Percentiles rank a stretch among this genome's conserved stretches.
Conservation (phyloP, 2,888 invertebrate species). For the Parelbella ahira region DNA sequence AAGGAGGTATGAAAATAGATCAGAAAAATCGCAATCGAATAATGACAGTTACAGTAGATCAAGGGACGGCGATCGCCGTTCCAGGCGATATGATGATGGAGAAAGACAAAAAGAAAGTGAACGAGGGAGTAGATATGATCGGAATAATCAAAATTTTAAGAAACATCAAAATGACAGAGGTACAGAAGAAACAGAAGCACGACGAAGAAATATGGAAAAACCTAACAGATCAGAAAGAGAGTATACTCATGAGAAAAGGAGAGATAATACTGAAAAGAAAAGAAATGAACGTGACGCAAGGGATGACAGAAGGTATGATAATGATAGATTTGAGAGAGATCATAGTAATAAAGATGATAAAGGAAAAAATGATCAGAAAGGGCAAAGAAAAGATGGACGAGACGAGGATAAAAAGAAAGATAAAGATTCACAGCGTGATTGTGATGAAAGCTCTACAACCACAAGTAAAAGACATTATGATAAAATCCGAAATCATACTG, state of each 20-base stretch:
- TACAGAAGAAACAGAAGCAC: slow-evolving; percentile 2
- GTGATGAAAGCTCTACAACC: slow-evolving; percentile 11
- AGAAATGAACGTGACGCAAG: slow-evolving; percentile 13
- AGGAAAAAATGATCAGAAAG: background rate
- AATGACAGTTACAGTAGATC: slow-evolving; percentile 44
- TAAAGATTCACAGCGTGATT: slow-evolving; percentile 9
- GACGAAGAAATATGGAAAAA: slow-evolving; percentile 7
- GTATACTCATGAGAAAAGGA: background rate
- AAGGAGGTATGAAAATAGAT: slow-evolving; percentile 42
- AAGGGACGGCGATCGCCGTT: slow-evolving; percentile 33
- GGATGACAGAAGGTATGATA: slow-evolving; percentile 20
- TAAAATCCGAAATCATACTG: slow-evolving; percentile 25
- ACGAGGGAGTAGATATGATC: slow-evolving; percentile 25
- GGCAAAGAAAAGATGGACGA: no score
- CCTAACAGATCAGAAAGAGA: slow-evolving; percentile 6
- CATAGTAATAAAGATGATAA: slow-evolving; percentile 6
- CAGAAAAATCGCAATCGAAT: slow-evolving; percentile 42
- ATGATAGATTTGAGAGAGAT: slow-evolving; percentile 17
- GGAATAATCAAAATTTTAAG: slow-evolving; percentile 22
- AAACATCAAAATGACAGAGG: slow-evolving; percentile 21
- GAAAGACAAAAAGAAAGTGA: slow-evolving; percentile 28
- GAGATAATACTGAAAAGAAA: slow-evolving; percentile 13
- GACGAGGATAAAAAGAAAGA: background rate
- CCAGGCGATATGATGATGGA: slow-evolving; percentile 34
- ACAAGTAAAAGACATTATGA: slow-evolving; percentile 19